These are phyloP conservation scores for Drosophila azteca DNA, from an alignment of 1,140 invertebrate genomes.

Conservation along the genomic window DNA sequence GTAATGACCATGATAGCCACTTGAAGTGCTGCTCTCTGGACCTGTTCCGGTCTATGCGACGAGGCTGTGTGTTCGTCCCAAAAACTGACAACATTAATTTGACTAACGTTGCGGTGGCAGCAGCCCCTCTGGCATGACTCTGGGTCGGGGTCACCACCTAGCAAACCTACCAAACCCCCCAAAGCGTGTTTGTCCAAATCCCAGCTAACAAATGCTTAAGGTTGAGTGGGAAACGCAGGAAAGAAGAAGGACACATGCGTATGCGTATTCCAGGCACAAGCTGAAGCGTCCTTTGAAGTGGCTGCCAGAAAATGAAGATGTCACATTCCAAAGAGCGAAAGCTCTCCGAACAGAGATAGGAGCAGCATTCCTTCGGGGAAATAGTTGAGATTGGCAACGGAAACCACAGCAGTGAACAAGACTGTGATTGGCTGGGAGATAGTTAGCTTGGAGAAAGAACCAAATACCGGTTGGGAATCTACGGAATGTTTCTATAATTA, in stretches of 20 bases:
- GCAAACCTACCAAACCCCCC: background rate
- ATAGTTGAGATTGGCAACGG: conserved; percentile 17
- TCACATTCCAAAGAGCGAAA: conserved; percentile 16
- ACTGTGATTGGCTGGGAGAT: background rate
- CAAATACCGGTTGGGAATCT: background rate
- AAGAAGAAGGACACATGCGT: background rate
- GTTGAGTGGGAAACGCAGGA: conserved; percentile 24
- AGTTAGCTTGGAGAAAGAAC: background rate
- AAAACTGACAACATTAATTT: conserved; percentile 66
- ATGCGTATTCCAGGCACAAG: background rate
- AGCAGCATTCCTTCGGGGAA: conserved; percentile 5
- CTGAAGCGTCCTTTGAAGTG: conserved; percentile 32
- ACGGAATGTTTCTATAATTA: conserved; percentile 6
- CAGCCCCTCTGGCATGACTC: background rate
- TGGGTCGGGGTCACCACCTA: conserved; percentile 20
- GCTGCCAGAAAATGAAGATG: conserved; percentile 26
- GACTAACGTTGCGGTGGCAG: conserved; percentile 52
- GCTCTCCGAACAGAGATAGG: background rate
- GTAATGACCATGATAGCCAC: conserved; percentile 50
- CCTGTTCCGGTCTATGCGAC: conserved; percentile 16
- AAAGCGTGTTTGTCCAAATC: conserved; percentile 24
- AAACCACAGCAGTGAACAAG: background rate
- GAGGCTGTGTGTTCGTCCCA: too few species aligned
- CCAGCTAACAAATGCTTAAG: conserved; percentile 45
- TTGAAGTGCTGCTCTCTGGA: conserved; percentile 32